Evolutionary conservation across 2,888 invertebrate species (phyloP).

Genomic region (Nomada hirtipes): DNA sequence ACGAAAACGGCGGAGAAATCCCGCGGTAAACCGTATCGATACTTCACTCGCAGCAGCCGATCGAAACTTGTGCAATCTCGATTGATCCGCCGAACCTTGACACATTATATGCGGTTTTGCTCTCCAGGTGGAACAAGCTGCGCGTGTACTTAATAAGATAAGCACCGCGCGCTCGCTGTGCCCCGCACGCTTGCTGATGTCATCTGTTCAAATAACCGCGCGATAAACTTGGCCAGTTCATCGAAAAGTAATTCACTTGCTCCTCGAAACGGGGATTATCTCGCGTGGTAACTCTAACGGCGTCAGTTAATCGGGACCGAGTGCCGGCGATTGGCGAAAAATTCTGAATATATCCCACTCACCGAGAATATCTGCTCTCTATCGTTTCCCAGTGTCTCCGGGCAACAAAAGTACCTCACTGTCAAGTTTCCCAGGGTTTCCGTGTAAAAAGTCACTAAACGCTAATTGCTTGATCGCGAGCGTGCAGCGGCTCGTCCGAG

Average conservation of each 20-base stretch:
- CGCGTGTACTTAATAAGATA: conserved; percentile 42
- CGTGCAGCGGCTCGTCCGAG: conserved; percentile 42
- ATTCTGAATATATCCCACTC: not conserved
- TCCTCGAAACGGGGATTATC: too few relatives aligned
- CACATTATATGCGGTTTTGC: conserved; percentile 46
- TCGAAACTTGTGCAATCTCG: conserved; percentile 20
- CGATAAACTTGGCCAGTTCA: not conserved
- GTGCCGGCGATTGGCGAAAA: too few relatives aligned
- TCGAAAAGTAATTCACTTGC: not conserved
- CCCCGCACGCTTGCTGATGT: conserved; percentile 39
- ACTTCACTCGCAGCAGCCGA: too few relatives aligned
- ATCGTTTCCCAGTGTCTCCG: too few relatives aligned
- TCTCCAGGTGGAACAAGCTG: conserved; percentile 40
- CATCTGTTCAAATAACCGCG: conserved; percentile 42
- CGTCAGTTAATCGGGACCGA: too few relatives aligned
- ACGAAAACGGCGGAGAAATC: too few relatives aligned
- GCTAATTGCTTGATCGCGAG: not conserved
- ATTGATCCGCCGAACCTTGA: conserved; percentile 56
- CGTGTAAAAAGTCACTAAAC: not conserved
- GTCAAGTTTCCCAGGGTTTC: not conserved
- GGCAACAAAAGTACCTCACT: too few relatives aligned
- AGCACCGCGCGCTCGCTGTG: conserved; percentile 17
- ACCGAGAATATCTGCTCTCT: not conserved
- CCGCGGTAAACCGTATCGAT: too few relatives aligned
- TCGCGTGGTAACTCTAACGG: too few relatives aligned